These are phyloP conservation scores for Crotalus horridus DNA, from an alignment of 2,113 vertebrate species.

Conservation along the genomic window DNA sequence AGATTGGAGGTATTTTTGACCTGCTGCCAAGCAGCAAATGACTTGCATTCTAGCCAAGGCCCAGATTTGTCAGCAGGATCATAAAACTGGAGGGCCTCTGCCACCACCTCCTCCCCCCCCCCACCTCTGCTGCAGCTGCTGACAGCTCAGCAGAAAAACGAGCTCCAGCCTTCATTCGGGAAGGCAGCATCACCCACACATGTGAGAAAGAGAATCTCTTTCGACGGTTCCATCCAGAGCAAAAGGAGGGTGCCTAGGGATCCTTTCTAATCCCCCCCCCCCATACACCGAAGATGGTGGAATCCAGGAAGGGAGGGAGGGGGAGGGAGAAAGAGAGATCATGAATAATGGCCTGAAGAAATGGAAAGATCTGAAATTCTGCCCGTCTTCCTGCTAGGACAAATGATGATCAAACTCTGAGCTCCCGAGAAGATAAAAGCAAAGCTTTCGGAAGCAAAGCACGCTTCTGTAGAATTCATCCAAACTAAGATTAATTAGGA, in stretches of 20 bases:
- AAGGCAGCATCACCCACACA: constrained; percentile 3
- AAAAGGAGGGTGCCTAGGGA: not conserved
- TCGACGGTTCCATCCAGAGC: constrained; percentile 4
- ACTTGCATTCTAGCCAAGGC: constrained; percentile 35
- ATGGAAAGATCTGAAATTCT: not conserved
- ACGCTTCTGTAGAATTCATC: not conserved
- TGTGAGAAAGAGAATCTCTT: constrained; percentile 11
- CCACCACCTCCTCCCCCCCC: not conserved
- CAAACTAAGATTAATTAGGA: no score
- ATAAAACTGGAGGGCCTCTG: not conserved
- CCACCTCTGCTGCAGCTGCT: constrained; percentile 21
- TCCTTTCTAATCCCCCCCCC: rapidly evolving
- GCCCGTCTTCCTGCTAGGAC: not conserved
- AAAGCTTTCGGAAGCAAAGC: not conserved
- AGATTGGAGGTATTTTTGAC: constrained; percentile 18
- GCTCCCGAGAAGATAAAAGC: not conserved
- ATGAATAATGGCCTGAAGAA: not conserved
- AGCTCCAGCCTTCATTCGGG: not conserved
- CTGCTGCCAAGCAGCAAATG: not conserved
- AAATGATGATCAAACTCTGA: not conserved
- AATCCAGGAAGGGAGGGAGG: not conserved
- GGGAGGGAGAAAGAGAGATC: not conserved
- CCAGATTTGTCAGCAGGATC: constrained; percentile 45
- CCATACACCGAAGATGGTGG: rapidly evolving
- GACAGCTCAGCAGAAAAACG: constrained; percentile 35